Conservation (phyloP, 2,888 invertebrate genomes). For the Notodromas monacha region DNA sequence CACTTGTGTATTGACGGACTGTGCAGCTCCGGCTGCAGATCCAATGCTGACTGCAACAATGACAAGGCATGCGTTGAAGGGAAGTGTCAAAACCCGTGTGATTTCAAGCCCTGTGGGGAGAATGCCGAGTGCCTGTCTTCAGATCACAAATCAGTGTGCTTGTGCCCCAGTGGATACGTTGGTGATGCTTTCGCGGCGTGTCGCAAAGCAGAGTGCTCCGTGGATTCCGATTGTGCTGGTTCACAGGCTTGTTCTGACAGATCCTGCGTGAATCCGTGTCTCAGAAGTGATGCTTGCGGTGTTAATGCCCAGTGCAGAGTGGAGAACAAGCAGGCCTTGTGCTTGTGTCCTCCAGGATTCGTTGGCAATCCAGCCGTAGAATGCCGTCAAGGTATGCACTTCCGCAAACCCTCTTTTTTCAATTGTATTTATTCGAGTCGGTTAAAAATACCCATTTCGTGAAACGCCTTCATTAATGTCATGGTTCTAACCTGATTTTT, state of each 20-base stretch:
- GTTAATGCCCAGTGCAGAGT: conserved; percentile 18
- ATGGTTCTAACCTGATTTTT: too few species aligned
- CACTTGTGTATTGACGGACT: conserved; percentile 8
- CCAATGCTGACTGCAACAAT: conserved; percentile 15
- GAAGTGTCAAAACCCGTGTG: background rate
- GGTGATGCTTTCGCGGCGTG: conserved; percentile 11
- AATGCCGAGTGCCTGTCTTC: conserved; percentile 38
- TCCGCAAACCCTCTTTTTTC: too few species aligned
- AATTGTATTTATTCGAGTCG: conserved; percentile 9
- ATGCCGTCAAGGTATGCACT: conserved; percentile 37
- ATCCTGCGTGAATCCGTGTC: conserved; percentile 49
- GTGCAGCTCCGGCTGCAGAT: conserved; percentile 10
- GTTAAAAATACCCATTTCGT: background rate
- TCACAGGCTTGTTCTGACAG: conserved; percentile 32
- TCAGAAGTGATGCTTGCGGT: conserved; percentile 10
- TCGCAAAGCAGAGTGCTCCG: conserved; percentile 26
- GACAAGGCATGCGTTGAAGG: conserved; percentile 12
- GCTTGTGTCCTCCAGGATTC: conserved; percentile 19
- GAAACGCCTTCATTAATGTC: too few species aligned
- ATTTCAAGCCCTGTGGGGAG: conserved; percentile 30
- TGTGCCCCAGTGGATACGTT: conserved; percentile 52
- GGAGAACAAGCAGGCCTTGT: conserved; percentile 11
- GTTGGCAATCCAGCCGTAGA: conserved; percentile 41
- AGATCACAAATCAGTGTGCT: conserved; percentile 46
- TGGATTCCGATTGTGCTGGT: conserved; percentile 37